Evolutionary conservation across 2,113 vertebrate genomes (phyloP).

Genomic region (Spizaetus ornatus): DNA sequence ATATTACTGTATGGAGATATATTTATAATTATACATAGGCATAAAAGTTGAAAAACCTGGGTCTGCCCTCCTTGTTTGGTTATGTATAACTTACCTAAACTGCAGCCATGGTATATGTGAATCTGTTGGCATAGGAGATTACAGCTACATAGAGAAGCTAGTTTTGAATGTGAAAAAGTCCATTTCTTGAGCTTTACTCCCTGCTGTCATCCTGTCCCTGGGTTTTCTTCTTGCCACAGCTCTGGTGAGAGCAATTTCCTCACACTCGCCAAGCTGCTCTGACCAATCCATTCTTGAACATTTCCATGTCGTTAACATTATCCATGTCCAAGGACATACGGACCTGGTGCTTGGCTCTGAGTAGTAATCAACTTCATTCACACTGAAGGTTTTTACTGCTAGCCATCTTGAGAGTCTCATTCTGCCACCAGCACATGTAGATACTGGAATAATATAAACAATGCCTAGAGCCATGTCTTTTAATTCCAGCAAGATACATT

Average conservation of each 20-base stretch:
- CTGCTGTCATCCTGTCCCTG: neutral
- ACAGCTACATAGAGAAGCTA: neutral
- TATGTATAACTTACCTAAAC: neutral
- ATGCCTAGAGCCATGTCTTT: neutral
- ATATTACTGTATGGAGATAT: neutral
- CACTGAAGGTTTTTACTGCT: neutral
- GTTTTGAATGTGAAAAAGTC: neutral
- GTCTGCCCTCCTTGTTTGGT: neutral
- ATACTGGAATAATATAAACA: neutral
- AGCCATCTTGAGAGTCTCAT: neutral
- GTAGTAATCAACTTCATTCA: neutral
- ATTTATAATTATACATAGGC: neutral
- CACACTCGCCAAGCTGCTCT: neutral
- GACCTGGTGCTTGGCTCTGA: neutral
- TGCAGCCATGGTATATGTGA: neutral
- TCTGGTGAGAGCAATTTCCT: neutral
- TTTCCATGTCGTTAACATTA: neutral
- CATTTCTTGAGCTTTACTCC: neutral
- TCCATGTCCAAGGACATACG: neutral
- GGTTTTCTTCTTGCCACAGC: neutral
- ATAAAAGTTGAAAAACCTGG: neutral
- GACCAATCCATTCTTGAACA: neutral
- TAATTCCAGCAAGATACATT: neutral
- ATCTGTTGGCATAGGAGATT: neutral
- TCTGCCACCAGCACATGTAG: neutral